A percentile compares a stretch with the other conserved stretches of the same genome.
Evolutionary conservation across 2,797 vertebrate genomes (phyloP).

Genomic region (Cirrhinus mrigala): DNA sequence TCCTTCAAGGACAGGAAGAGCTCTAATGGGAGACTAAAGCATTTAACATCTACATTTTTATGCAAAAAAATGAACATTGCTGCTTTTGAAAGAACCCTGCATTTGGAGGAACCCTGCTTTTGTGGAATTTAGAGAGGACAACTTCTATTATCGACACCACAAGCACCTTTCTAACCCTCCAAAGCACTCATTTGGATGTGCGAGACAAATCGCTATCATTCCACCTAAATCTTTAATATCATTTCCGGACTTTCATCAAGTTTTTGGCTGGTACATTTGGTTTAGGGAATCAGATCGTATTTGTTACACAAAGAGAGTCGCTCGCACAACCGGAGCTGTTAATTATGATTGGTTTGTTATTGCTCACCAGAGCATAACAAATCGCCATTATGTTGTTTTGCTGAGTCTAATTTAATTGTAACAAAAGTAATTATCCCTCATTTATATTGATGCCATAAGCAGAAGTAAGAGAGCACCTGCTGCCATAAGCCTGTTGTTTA

Average conservation of each 20-base stretch:
- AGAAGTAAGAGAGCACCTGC: slow-evolving; percentile 91
- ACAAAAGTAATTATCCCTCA: slow-evolving; percentile 96
- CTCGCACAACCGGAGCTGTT: slow-evolving; percentile 85
- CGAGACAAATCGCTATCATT: slow-evolving; percentile 67
- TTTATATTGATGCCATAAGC: slow-evolving; percentile 95
- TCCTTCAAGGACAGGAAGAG: slow-evolving; percentile 32
- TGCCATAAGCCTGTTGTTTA: slow-evolving; percentile 67
- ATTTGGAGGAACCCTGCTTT: background rate
- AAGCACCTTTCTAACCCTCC: slow-evolving; percentile 14
- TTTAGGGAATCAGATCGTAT: slow-evolving; percentile 88
- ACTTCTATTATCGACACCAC: slow-evolving; percentile 12
- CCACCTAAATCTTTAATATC: slow-evolving; percentile 71
- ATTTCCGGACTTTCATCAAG: slow-evolving; percentile 85
- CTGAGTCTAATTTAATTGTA: slow-evolving; percentile 96
- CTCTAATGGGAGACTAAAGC: slow-evolving; percentile 40
- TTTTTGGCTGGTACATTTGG: slow-evolving; percentile 84
- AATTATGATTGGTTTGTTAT: slow-evolving; percentile 97
- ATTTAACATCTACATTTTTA: slow-evolving; percentile 18
- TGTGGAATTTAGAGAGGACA: no score
- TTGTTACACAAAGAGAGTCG: slow-evolving; percentile 84
- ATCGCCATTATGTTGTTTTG: slow-evolving; percentile 97
- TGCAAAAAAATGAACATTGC: background rate
- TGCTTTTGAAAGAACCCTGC: slow-evolving; percentile 1
- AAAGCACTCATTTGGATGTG: slow-evolving; percentile 44
- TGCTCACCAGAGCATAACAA: slow-evolving; percentile 94